phyloP scores from a whole-genome alignment of 2,888 invertebrate species.

The Epinotia ramella region DNA sequence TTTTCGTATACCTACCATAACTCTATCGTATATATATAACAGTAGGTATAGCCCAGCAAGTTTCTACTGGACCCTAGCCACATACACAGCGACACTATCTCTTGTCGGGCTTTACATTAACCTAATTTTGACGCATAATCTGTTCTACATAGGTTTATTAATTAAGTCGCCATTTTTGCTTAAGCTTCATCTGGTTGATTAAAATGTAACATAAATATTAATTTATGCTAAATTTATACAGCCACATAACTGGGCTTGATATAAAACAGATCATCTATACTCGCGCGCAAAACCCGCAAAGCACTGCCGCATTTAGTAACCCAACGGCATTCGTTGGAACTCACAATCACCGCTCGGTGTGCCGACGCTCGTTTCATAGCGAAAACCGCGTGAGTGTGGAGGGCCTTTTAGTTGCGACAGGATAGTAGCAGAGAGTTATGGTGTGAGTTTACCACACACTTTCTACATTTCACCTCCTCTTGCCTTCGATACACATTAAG shows the following conservation, averaged over 20 bases:
- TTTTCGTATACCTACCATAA: neutral
- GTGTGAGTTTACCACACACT: neutral
- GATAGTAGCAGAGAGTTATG: neutral
- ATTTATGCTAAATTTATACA: constrained; percentile 15
- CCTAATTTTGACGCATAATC: constrained; percentile 32
- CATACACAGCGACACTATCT: too few relatives aligned
- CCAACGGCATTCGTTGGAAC: too few relatives aligned
- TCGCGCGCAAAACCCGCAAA: too few relatives aligned
- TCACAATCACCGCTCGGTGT: too few relatives aligned
- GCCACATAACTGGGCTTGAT: neutral
- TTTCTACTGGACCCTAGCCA: too few relatives aligned
- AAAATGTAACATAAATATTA: constrained; percentile 1
- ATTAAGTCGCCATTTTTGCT: constrained; percentile 24
- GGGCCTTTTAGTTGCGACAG: neutral
- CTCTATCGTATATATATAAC: neutral
- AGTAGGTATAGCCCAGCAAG: neutral
- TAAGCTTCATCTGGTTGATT: constrained; percentile 28
- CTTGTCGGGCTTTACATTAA: neutral
- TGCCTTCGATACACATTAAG: too few relatives aligned
- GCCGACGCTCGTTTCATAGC: neutral
- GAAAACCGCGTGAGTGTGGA: neutral
- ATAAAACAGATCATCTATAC: neutral
- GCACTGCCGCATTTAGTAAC: too few relatives aligned
- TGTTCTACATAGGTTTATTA: constrained; percentile 14
- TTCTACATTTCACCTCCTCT: constrained; percentile 4